Evolutionary conservation across 2,113 vertebrate genomes (phyloP).

Genomic region (Gobiocypris rarus): DNA sequence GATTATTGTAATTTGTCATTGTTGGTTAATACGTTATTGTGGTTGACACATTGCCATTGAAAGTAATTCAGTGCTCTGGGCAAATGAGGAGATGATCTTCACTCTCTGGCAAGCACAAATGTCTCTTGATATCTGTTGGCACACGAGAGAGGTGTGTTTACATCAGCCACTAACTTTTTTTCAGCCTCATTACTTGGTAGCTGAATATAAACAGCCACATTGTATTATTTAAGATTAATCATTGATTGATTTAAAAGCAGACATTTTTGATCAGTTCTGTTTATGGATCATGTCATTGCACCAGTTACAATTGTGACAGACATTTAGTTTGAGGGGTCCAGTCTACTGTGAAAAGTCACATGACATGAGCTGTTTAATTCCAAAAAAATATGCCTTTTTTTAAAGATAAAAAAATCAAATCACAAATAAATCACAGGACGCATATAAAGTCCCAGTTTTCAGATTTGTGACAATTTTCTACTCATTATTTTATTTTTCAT

Average conservation of each 20-base stretch:
- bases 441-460: background rate
- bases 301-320: background rate
- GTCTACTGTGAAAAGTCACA: background rate
- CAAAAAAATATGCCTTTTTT: background rate
- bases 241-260: background rate
- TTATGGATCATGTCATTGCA: background rate
- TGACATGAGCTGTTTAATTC: background rate
- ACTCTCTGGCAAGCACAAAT: background rate
- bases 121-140: slow-evolving; percentile 10
- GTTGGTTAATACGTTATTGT: slow-evolving; percentile 6
- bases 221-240: background rate
- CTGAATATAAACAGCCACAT: background rate
- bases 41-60: background rate
- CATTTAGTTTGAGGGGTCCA: background rate
- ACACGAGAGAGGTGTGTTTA: background rate
- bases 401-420: background rate
- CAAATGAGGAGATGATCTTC: background rate
- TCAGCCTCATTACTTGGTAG: background rate
- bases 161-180: background rate
- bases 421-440: background rate
- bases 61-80: slow-evolving; percentile 7
- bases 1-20: background rate
- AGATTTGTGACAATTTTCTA: background rate
- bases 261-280: background rate
- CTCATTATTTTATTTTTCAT: background rate